Conservation (phyloP, 2,113 vertebrate genomes). For the Pao palembangensis region DNA sequence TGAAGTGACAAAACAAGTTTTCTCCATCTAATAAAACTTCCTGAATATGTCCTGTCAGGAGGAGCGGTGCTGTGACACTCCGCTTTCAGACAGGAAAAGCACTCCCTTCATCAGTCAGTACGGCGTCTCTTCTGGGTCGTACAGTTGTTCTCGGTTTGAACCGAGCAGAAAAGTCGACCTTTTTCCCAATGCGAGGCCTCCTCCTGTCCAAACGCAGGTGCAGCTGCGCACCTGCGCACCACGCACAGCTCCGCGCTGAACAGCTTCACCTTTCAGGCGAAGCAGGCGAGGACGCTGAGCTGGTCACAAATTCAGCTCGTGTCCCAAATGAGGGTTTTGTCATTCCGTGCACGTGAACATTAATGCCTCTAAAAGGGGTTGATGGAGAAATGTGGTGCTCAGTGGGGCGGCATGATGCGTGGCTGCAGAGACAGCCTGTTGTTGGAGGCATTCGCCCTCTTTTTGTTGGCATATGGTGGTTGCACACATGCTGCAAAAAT, state of each 20-base stretch:
- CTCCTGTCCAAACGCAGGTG: slow-evolving; percentile 13
- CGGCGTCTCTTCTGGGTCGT: slow-evolving; percentile 48
- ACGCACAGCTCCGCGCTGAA: no score
- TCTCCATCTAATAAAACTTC: slow-evolving; percentile 39
- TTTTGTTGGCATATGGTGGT: slow-evolving; percentile 65
- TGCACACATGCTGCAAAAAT: slow-evolving; percentile 59
- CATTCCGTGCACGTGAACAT: slow-evolving; percentile 8
- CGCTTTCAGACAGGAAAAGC: slow-evolving; percentile 38
- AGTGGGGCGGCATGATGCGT: slow-evolving; percentile 27
- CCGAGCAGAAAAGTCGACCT: slow-evolving; percentile 34
- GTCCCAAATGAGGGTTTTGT: not conserved
- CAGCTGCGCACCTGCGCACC: not conserved
- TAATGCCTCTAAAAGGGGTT: slow-evolving; percentile 15
- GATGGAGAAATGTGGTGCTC: slow-evolving; percentile 19
- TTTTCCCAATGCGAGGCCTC: slow-evolving; percentile 51
- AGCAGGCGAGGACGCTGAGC: not conserved
- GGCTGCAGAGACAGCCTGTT: slow-evolving; percentile 51
- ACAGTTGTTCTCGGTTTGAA: slow-evolving; percentile 49
- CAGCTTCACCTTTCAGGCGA: not conserved
- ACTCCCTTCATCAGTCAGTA: slow-evolving; percentile 58
- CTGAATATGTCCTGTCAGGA: slow-evolving; percentile 56
- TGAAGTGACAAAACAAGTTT: slow-evolving; percentile 58
- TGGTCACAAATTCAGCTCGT: not conserved
- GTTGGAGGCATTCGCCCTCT: slow-evolving; percentile 50
- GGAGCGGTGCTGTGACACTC: slow-evolving; percentile 49